Evolutionary conservation across 2,888 invertebrate genomes (phyloP).

Genomic region (Netelia melanura): DNA sequence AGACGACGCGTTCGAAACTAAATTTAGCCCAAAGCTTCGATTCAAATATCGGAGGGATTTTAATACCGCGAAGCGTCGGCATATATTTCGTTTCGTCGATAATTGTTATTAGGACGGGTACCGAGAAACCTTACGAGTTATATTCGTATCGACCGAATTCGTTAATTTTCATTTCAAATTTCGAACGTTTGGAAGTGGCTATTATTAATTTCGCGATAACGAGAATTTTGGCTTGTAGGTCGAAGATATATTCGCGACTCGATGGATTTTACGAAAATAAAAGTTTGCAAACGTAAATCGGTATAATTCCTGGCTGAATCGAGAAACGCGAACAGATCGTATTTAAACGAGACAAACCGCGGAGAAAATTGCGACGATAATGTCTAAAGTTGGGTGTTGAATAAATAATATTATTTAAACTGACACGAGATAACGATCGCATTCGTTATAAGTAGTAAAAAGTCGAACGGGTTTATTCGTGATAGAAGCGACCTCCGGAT

Average conservation of each 20-base stretch:
- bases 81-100: neutral
- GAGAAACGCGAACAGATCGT: neutral
- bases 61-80: neutral
- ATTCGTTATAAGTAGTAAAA: neutral
- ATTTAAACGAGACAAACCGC: conserved; percentile 16
- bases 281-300: neutral
- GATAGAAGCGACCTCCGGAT: neutral
- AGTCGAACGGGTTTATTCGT: neutral
- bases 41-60: conserved; percentile 26
- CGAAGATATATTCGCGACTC: conserved; percentile 12
- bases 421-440: neutral
- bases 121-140: neutral
- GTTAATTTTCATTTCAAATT: neutral
- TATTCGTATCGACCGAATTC: neutral
- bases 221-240: conserved; percentile 12
- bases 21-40: conserved; percentile 34
- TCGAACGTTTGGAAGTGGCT: neutral
- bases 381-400: conserved; percentile 17
- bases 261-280: neutral
- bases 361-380: neutral
- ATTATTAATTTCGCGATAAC: conserved; percentile 15
- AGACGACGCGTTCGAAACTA: neutral
- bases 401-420: conserved; percentile 34
- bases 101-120: conserved; percentile 10
- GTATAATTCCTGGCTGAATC: conserved; percentile 18